A percentile compares a stretch with the other conserved stretches of the same genome.
Evolutionary conservation across 2,797 vertebrate genomes (phyloP).

Genomic region (Ctenopoma kingsleyae): DNA sequence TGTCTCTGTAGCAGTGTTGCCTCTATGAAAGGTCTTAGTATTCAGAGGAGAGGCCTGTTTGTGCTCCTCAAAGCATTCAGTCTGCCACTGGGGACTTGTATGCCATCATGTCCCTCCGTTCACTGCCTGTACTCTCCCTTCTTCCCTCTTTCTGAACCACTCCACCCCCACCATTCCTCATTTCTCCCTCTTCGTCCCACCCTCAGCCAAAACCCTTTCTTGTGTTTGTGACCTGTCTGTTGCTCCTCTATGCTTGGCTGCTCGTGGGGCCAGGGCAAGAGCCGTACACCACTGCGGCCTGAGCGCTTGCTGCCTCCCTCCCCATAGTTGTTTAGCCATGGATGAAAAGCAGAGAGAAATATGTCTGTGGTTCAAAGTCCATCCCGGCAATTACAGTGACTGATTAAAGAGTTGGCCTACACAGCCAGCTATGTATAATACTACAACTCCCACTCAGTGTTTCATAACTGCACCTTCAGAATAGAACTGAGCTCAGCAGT

Average conservation of each 20-base stretch:
- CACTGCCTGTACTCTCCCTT: conserved; percentile 32
- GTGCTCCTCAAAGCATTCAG: conserved; percentile 71
- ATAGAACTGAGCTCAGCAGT: conserved; percentile 44
- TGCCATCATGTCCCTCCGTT: conserved; percentile 65
- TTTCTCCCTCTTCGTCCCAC: conserved; percentile 42
- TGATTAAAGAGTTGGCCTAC: conserved; percentile 81
- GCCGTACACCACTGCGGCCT: conserved; percentile 36
- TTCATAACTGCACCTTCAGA: conserved; percentile 68
- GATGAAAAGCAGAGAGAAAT: conserved; percentile 78
- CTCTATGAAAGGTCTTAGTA: conserved; percentile 73
- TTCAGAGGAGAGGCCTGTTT: conserved; percentile 70
- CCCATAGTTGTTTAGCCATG: conserved; percentile 66
- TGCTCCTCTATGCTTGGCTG: conserved; percentile 68
- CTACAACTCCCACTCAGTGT: conserved; percentile 70
- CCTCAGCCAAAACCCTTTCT: conserved; percentile 61
- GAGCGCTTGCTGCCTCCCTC: conserved; percentile 39
- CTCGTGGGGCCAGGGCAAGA: conserved; percentile 47
- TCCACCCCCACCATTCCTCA: conserved; percentile 60
- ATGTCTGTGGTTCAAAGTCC: conserved; percentile 81
- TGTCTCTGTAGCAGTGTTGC: conserved; percentile 73
- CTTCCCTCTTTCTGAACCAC: conserved; percentile 45
- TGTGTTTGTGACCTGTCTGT: conserved; percentile 68
- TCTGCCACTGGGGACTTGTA: conserved; percentile 70
- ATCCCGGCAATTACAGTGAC: conserved; percentile 78
- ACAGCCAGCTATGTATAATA: conserved; percentile 72